A percentile compares a stretch with the other conserved stretches of the same genome.
Evolutionary conservation across 2,113 vertebrate genomes (phyloP).

Genomic region (Mesembrinibis cayennensis): DNA sequence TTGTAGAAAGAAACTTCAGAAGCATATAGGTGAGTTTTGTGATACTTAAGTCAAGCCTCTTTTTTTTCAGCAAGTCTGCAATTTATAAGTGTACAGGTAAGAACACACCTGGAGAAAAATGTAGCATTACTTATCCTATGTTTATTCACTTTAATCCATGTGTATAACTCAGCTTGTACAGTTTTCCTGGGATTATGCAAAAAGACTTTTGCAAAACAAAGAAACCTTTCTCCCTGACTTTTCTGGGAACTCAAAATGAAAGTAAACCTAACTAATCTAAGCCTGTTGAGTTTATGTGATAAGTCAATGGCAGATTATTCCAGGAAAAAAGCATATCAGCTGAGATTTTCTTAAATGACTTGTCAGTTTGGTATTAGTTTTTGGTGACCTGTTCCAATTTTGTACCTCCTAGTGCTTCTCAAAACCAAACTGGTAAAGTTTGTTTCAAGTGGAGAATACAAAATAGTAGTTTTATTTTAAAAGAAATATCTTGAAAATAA

Average conservation of each 20-base stretch:
- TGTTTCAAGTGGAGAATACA: neutral
- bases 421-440: neutral
- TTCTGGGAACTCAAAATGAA: neutral
- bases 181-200: neutral
- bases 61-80: neutral
- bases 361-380: neutral
- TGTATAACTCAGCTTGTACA: neutral
- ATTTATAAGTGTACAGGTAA: neutral
- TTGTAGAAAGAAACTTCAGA: neutral
- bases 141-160: neutral
- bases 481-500: neutral
- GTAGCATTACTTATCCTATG: neutral
- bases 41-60: neutral
- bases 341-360: neutral
- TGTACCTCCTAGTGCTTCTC: neutral
- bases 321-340: neutral
- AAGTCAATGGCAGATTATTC: neutral
- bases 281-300: neutral
- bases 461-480: neutral
- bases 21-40: neutral
- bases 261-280: neutral
- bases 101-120: neutral
- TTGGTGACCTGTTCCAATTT: neutral
- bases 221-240: neutral
- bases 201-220: neutral